These are phyloP conservation scores for Erythrolamprus reginae DNA, from an alignment of 2,113 vertebrate genomes.

Conservation along the genomic window DNA sequence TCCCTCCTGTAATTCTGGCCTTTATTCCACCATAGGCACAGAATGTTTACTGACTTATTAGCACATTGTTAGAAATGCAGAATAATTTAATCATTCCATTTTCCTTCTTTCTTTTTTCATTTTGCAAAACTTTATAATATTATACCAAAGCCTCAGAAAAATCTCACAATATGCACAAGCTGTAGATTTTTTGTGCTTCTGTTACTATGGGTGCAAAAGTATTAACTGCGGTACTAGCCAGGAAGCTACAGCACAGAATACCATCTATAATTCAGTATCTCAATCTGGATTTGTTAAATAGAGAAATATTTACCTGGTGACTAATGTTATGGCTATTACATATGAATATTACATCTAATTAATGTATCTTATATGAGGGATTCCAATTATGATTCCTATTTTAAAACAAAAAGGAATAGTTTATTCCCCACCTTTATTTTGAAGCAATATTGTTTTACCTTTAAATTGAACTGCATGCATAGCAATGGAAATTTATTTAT, in stretches of 20 bases:
- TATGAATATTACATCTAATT: not conserved
- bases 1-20: not conserved
- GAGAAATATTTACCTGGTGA: not conserved
- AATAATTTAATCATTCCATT: not conserved
- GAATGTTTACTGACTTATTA: not conserved
- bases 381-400: not conserved
- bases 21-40: not conserved
- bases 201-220: not conserved
- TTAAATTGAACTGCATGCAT: not conserved
- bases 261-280: not conserved
- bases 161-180: not conserved
- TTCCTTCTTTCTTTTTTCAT: not conserved
- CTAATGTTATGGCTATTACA: not conserved
- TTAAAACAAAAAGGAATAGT: not conserved
- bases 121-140: not conserved
- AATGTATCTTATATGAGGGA: not conserved
- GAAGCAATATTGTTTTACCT: not conserved
- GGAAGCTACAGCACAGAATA: not conserved
- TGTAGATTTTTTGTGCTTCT: not conserved
- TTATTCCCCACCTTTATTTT: not conserved
- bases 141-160: not conserved
- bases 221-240: not conserved
- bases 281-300: not conserved
- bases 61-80: not conserved
- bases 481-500: too few species aligned